A percentile compares a stretch with the other conserved stretches of the same genome.
Evolutionary conservation across 2,113 vertebrate species (phyloP).

Genomic region (Bucco capensis): DNA sequence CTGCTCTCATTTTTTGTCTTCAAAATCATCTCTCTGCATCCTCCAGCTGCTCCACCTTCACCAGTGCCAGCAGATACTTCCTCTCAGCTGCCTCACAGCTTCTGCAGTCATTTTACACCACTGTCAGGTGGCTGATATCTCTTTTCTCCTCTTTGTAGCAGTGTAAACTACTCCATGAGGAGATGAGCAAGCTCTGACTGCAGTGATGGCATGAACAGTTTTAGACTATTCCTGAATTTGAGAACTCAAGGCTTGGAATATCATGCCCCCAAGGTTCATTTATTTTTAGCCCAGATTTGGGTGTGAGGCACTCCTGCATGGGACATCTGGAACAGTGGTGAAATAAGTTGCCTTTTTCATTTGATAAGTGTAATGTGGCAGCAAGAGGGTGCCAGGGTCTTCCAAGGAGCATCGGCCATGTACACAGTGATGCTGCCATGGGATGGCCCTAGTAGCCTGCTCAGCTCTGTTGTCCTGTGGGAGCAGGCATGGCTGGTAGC

Average conservation of each 20-base stretch:
- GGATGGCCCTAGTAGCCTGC: background rate
- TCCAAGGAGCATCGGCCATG: background rate
- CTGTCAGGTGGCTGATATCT: background rate
- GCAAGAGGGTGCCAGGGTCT: background rate
- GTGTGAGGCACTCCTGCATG: background rate
- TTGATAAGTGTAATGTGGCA: background rate
- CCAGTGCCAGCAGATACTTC: background rate
- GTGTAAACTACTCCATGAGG: background rate
- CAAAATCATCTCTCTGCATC: background rate
- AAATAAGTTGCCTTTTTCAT: background rate
- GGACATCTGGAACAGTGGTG: background rate
- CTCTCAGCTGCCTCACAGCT: background rate
- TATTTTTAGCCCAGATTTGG: slow-evolving; percentile 1
- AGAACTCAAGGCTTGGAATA: background rate
- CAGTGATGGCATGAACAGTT: background rate
- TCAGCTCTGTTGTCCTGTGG: rapidly evolving
- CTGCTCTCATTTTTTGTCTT: background rate
- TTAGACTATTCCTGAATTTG: background rate
- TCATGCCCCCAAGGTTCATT: background rate
- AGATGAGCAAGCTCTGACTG: background rate
- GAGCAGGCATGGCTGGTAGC: background rate
- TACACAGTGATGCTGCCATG: rapidly evolving
- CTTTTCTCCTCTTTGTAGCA: background rate
- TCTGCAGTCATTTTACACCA: background rate
- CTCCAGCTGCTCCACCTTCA: background rate